Evolutionary conservation across 2,888 invertebrate genomes (phyloP), one percentile per base, ranked within the genome.

Genomic region (Bembecia ichneumoniformis): DNA sequence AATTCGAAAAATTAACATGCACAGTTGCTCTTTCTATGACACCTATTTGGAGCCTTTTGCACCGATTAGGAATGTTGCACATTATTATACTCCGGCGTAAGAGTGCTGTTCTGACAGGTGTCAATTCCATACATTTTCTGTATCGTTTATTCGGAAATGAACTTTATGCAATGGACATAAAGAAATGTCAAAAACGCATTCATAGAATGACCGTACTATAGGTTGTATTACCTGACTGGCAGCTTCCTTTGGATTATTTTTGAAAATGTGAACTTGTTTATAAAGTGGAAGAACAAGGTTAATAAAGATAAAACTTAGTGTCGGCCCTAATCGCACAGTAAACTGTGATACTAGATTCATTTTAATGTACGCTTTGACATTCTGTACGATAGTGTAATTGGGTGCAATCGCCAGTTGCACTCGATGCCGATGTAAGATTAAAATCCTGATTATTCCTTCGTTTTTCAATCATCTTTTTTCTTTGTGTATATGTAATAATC

Each of bases 221-320:
- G 28, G 28, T 28, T 28, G 28, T 40, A 2, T 40, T 40, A 40
- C 14, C 40, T 40, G 40, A 40, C 40, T 13, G 11, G n/a, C n/a
- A 40, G 40, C n/a, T 40, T 28, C 40, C 13, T 10, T 14, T 16
- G 16, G 3, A 44, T 44, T 15, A 15, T 11, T 44, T 44, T 13
- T 15, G 1, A 44, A 14, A 40, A 40, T 4, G 14, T n/a, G 14
- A 40, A 40, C 13, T 40, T 40, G 13, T 40, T 40, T 40, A 40
- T n/a, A 44, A 44, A 5, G 17, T 16, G 15, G 44, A 44, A 17
- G 34, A 17, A 35, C 36, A 35, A 47, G 47, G 45, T 51, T 51
- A 51, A 50, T 50, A 50, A 50, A 50, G 52, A 52, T 52, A 52
- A 50, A 49, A 14, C 50, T 15, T 17, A 16, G 40, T 44, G 44